Conservation (phyloP, 1,140 invertebrate genomes). For the Oryctes rhinoceros region DNA sequence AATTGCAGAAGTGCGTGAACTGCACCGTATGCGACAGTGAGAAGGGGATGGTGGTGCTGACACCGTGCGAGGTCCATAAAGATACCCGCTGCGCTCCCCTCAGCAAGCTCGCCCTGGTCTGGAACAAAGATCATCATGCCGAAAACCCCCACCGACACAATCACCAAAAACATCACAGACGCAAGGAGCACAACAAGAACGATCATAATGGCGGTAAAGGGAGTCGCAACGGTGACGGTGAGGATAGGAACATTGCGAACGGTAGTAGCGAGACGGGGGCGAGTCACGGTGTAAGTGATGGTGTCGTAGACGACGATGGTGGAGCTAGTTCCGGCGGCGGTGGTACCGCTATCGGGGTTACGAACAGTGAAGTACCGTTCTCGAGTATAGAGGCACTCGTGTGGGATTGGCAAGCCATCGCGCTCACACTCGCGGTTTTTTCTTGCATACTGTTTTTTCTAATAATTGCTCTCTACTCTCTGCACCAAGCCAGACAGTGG, state of each 20-base stretch:
- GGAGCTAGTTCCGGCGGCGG: constrained; percentile 6
- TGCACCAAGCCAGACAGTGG: constrained; percentile 72
- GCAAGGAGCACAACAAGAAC: constrained; percentile 45
- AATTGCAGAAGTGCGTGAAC: constrained; percentile 66
- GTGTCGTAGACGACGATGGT: constrained; percentile 5
- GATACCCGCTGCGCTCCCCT: constrained; percentile 72
- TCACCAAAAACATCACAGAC: constrained; percentile 52
- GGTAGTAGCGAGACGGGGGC: neutral
- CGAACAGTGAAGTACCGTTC: constrained; percentile 57
- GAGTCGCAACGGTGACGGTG: neutral
- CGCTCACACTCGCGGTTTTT: constrained; percentile 67
- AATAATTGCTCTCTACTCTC: constrained; percentile 69
- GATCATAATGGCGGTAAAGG: neutral
- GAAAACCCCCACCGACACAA: constrained; percentile 55
- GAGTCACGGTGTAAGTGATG: constrained; percentile 11
- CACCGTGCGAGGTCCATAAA: constrained; percentile 70
- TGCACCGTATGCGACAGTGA: constrained; percentile 70
- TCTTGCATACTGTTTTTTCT: constrained; percentile 73
- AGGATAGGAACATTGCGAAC: neutral
- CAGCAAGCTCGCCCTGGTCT: constrained; percentile 61
- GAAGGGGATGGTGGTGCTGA: constrained; percentile 65
- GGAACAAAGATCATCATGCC: constrained; percentile 42
- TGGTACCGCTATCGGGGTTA: constrained; percentile 45
- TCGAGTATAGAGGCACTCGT: constrained; percentile 58
- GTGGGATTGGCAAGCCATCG: constrained; percentile 71